Percentiles rank a stretch among this genome's conserved stretches.
phyloP scores from a whole-genome alignment of 1,140 invertebrate species.

The Hesperophylax magnus region DNA sequence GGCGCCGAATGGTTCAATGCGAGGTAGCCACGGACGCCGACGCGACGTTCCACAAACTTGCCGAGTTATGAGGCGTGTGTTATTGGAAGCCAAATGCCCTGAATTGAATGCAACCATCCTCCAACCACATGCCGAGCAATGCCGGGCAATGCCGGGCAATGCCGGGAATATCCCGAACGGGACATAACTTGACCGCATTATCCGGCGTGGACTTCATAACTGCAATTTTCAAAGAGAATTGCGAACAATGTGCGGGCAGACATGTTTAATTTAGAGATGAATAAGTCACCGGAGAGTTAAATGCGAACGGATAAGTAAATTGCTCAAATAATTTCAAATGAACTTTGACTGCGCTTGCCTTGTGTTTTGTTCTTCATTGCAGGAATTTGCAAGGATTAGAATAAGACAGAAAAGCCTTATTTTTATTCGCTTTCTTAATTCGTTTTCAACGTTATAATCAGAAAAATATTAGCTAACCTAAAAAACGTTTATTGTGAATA shows the following conservation, averaged over 20 bases:
- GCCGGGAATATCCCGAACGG: background rate
- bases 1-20: too few relatives aligned
- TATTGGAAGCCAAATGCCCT: background rate
- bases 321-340: too few relatives aligned
- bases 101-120: background rate
- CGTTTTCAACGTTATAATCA: too few relatives aligned
- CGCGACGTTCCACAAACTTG: background rate
- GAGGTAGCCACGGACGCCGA: background rate
- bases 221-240: conserved; percentile 40
- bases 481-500: too few relatives aligned
- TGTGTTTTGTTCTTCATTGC: too few relatives aligned
- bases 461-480: too few relatives aligned
- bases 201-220: conserved; percentile 35
- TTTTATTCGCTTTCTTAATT: too few relatives aligned
- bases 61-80: conserved; percentile 1
- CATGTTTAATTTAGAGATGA: conserved; percentile 1
- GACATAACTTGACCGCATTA: conserved; percentile 19
- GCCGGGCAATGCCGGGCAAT: background rate
- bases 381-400: too few relatives aligned
- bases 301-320: too few relatives aligned
- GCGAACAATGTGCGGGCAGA: background rate
- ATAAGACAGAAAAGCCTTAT: too few relatives aligned
- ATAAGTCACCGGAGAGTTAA: background rate
- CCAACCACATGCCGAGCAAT: conserved; percentile 5
- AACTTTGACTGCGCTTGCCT: too few relatives aligned